Percentiles rank a stretch among this genome's conserved stretches.
These are phyloP conservation scores for Hirtodrosophila confusa DNA, from an alignment of 2,888 invertebrate species.

Conservation along the genomic window DNA sequence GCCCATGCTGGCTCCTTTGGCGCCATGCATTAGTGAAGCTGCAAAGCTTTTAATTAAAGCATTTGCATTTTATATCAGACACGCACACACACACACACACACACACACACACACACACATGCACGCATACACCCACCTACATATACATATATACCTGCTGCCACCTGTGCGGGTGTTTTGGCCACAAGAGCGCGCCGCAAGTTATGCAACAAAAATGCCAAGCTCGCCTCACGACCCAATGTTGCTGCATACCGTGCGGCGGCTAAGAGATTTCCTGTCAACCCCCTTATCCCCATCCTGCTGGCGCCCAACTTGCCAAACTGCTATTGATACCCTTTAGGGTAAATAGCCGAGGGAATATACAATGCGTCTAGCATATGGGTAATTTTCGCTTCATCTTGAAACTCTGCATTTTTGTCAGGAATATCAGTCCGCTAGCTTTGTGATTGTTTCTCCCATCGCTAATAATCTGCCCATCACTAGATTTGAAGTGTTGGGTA, in stretches of 20 bases:
- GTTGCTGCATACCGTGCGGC: constrained; percentile 41
- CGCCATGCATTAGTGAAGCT: constrained; percentile 63
- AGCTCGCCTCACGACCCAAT: constrained; percentile 6
- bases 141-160: constrained; percentile 2
- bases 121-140: constrained; percentile 2
- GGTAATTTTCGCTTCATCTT: too few relatives aligned
- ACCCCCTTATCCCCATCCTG: neutral
- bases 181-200: constrained; percentile 69
- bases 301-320: neutral
- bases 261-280: constrained; percentile 43
- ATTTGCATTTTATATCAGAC: constrained; percentile 78
- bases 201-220: constrained; percentile 72
- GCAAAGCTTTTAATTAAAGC: constrained; percentile 80
- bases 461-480: too few relatives aligned
- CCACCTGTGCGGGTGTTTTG: constrained; percentile 60
- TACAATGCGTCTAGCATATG: too few relatives aligned
- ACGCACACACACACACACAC: constrained; percentile 14
- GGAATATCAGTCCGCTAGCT: too few relatives aligned
- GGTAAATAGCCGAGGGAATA: too few relatives aligned
- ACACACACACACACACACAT: constrained; percentile 14
- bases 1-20: constrained; percentile 26
- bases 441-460: too few relatives aligned
- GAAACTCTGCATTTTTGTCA: too few relatives aligned
- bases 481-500: too few relatives aligned
- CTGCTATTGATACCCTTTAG: too few relatives aligned